Base-by-base conservation (phyloP, 1,140 invertebrate genomes). In the Uloborus diversus region DNA sequence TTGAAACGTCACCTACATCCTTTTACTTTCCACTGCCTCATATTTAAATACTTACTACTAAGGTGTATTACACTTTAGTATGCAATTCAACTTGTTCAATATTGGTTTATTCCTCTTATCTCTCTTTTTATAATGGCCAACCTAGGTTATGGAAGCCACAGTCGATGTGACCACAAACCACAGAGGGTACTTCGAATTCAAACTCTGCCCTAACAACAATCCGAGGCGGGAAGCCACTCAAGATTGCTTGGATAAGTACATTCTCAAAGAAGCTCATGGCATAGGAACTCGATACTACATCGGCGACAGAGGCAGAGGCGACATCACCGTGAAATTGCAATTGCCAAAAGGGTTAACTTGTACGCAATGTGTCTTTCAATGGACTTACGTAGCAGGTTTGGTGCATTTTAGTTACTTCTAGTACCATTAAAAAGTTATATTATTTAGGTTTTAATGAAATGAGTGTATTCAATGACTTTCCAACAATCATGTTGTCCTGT, bases 111-210 rank as follows among this genome's bases (percentile, higher is more conserved):
- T 42, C 5, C 14, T 42, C 37, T 42, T 42, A 42, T 7, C 37
- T 14, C 5, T 42, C 14, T 42, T 7, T 42, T 42, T 42, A 42
- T 42, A 42, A 42, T 20, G n/a, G n/a, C n/a, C n/a, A n/a, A n/a
- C 81, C n/a, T 14, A 81, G 79, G n/a, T 65, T 0, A 82, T 82
- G 13, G 53, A 64, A 49, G 81, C 75, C 47, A 25, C 30, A 3
- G 75, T 82, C 1, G 65, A 78, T 28, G 83, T 95, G 1, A 95
- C 93, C 0, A 81, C 83, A 3, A 83, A 81, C 27, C 84, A 85
- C 49, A 65, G 62, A 47, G 84, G 84, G 0, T 84, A 80, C 51
- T 84, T 83, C 47, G 83, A 84, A 71, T 84, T 84, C 53, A 81
- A 80, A 56, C 23, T 84, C 4, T 84, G 84, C 66, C 84, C 84